Evolutionary conservation across 2,888 invertebrate species (phyloP), one percentile per base, ranked within the genome.

Genomic region (Acronicta leporina): DNA sequence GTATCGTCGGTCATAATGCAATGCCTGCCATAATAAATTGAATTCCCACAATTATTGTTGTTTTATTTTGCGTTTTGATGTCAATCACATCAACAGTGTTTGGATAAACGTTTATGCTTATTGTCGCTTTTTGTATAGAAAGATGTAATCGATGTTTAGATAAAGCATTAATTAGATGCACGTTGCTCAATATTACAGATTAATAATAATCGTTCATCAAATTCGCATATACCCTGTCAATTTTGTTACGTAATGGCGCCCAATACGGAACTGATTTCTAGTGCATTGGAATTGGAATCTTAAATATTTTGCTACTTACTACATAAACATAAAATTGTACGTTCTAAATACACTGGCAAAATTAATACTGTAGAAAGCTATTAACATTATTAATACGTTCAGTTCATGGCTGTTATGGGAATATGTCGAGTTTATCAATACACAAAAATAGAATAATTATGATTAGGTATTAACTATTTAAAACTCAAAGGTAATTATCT

Each of bases 21-120:
- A 86, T 80, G 86, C 88, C 79, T 82, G 81, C 82, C 79, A 77
- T 84, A 94, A 94, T 94, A 94, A 94, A 94, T 92, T 89, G 92
- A 90, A 77, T 73, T 74, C 83, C 79, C 81, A 87, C 83, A 81
- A 88, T 38, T 38, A 25, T 81, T 81, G 92, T 91, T 90, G 93
- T 94, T 94, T 93, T 90, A 93, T 94, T 90, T 88, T 90, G 88
- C 85, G 87, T 90, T 68, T 91, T 83, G 64, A 82, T 84, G 79
- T 82, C 68, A 68, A 67, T 68, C 65, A 69, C 61, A 47, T 51
- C 43, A 52, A 38, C 53, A 51, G 60, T 75, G 42, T 77, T 60
- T 71, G 68, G 63, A 59, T 67, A 58, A 72, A 56, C 48, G 61
- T 72, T 62, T 75, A 52, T 77, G 85, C 81, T 83, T 72, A 62